These are phyloP conservation scores for Epicauta chinensis DNA, from an alignment of 1,140 invertebrate genomes.

Conservation along the genomic window DNA sequence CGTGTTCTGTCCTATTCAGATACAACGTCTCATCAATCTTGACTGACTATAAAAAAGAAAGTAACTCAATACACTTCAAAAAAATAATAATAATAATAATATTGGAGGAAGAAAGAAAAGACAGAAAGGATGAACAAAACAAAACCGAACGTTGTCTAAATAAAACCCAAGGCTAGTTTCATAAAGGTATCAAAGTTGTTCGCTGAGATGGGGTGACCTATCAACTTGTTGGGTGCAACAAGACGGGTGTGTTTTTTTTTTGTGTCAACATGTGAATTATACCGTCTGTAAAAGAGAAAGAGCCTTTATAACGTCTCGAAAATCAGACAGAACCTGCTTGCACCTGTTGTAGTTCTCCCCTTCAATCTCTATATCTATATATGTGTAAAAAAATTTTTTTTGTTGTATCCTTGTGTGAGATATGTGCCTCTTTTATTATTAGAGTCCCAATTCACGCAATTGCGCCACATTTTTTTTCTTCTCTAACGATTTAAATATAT, in stretches of 20 bases:
- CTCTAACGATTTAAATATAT: too few relatives aligned
- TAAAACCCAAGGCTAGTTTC: too few relatives aligned
- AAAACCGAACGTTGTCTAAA: too few relatives aligned
- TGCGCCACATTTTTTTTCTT: too few relatives aligned
- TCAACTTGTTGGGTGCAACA: background rate
- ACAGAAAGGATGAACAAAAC: background rate
- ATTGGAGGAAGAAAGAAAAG: background rate
- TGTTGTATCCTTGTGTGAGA: too few relatives aligned
- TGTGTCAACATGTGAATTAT: constrained; percentile 16
- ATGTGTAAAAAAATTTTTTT: too few relatives aligned
- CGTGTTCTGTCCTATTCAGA: too few relatives aligned
- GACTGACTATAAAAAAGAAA: constrained; percentile 4
- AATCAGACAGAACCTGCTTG: constrained; percentile 13
- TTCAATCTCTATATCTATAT: background rate
- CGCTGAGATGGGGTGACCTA: background rate
- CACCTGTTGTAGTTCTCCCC: constrained; percentile 11
- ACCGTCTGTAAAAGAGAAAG: constrained; percentile 1
- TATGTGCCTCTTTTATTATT: too few relatives aligned
- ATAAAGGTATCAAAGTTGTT: too few relatives aligned
- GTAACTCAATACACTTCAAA: background rate
- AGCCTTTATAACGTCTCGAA: constrained; percentile 12
- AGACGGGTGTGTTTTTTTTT: background rate
- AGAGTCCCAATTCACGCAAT: too few relatives aligned
- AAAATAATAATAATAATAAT: background rate
- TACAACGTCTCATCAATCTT: constrained; percentile 5